Evolutionary conservation across 2,113 vertebrate species (phyloP), one percentile per base, ranked within the genome.

Genomic region (Picathartes gymnocephalus): DNA sequence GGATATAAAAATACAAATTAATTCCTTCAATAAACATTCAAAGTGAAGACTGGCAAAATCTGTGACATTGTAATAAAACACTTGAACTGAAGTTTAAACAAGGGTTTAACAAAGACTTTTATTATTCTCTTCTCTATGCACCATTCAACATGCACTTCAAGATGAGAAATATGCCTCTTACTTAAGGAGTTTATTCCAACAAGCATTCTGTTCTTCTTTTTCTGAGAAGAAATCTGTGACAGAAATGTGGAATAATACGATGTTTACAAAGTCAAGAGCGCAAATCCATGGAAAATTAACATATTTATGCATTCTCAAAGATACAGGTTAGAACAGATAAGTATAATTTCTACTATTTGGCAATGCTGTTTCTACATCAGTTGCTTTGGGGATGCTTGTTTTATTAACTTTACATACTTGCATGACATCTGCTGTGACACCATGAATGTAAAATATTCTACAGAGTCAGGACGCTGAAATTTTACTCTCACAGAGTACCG

Each of bases 1-100:
- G 62, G 65, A 80, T 88, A 78, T 89, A 53, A 95, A 91, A 93
- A 71, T 50, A 87, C 33, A 90, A 56, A 82, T 80, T 50, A 81
- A 48, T 76, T 80, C 35, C 21, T 87, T 91, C 57, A 71, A 83
- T 76, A 86, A 68, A 9, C 3, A 6, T 76, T 68, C 51, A 54
- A 73, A 70, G 7, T 31, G 72, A 88, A 78, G 30, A 69, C 16
- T 76, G 13, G 47, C 28, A 91, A 93, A 90, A 89, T 44, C 24
- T 39, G 22, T 81, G 47, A 45, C 51, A 53, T 6, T 93, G 39
- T 30, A 89, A 62, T 62, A 66, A 68, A 83, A 64, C 17, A 53
- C 47, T 65, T 30, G 48, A 92, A 74, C n/a, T 70, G 15, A 81
- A 87, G 45, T 51, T 90, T 94, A 86, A 82, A 77, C 14, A 58